Evolutionary conservation across 2,113 vertebrate genomes (phyloP), one percentile per base, ranked within the genome.

Genomic region (Platichthys flesus): DNA sequence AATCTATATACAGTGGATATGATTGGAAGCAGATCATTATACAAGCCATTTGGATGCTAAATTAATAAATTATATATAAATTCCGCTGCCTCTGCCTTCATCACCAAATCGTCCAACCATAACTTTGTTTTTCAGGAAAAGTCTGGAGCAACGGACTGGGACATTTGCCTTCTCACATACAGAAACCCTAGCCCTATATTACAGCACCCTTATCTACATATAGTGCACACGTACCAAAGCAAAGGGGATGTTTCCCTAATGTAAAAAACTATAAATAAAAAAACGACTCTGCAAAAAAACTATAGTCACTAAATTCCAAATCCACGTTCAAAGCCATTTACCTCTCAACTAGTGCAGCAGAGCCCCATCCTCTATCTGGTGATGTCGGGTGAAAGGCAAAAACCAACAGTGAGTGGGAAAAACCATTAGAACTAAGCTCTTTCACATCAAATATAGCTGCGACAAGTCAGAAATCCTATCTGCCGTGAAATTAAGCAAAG

Each of bases 381-480:
- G 28, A 12, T n/a, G 26, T 6, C 2, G 9, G 58, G 58, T 49
- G 37, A n/a, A 26, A n/a, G 23, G 12, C 35, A 24, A 67, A 74
- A 40, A 24, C 20, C 7, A 72, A 66, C 28, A 71, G 3, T 8
- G 59, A 70, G 57, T 66, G 61, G 69, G 67, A 76, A 76, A 31
- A 51, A 63, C 61, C 58, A 81, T 84, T 76, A 74, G 28, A 78
- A 70, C n/a, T 9, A 37, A 7, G n/a, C 54, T 72, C 69, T 78
- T 74, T 81, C 62, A 78, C 35, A 71, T 88, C 67, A 83, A 80
- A 89, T 62, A 70, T 60, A 71, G 70, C 81, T 47, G 56, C 58
- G 78, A 85, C 70, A 12, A 84, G 88, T 85, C 31, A 24, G 63
- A 83, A 88, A 91, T 85, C 82, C 74, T 68, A 60, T 91, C 73